Evolutionary conservation across 2,797 vertebrate genomes (phyloP), one percentile per base, ranked within the genome.

Genomic region (Nyctalus aviator): DNA sequence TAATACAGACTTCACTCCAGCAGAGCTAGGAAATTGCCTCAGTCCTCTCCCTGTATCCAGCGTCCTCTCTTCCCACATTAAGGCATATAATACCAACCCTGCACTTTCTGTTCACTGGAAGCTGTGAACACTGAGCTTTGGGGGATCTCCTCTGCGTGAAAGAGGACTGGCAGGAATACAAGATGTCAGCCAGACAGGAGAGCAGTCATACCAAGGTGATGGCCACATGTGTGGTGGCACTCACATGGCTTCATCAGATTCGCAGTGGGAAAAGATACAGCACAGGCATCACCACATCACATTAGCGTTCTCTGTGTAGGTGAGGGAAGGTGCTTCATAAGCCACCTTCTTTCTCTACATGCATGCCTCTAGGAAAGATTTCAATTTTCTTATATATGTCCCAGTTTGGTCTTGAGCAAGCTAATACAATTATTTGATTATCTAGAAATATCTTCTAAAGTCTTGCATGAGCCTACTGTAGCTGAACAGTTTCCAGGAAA

Each of bases 241-340:
- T 32, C 41, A 20, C 13, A 4, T 13, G n/a, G 50, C 44, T 82
- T 82, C 12, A 50, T 69, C 27, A 69, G 50, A 46, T 53, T n/a
- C 68, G 46, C 23, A 53, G 4, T 14, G 14, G 50, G 59, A 8
- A 7, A 37, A 48, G 41, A 41, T 32, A 15, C 73, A 86, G 18
- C 25, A 27, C 5, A 35, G 2, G 1, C 23, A 2, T 73, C 44
- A 11, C 23, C 53, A 17, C 21, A 6, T 44, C 8, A 14, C n/a
- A 23, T 3, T 25, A 1, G 0, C 8, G 37, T 44, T 37, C 14
- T 37, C 8, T 2, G 1, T 4, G 0, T 0, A 6, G 17, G 8
- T 5, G 12, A 75, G 8, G 15, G 44, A 18, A 76, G 17, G 5
- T 15, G 23, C 13, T 30, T 37, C 2, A 1, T 10, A 17, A 41